Conservation (phyloP, 1,140 invertebrate genomes). For the Phymorhynchus buccinoides region DNA sequence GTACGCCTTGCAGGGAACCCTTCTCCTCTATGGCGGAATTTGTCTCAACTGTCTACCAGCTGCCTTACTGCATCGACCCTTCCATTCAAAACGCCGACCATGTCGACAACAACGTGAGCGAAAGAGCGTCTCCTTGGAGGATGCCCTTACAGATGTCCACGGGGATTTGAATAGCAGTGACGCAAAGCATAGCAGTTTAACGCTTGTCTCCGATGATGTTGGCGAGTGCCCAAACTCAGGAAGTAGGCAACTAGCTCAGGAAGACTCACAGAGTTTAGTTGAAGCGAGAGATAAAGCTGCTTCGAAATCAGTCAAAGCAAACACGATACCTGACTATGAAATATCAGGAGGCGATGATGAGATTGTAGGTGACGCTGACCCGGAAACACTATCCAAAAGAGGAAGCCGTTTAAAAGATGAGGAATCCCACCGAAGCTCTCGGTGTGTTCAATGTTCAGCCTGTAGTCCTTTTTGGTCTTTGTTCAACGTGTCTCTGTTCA, state of each 20-base stretch:
- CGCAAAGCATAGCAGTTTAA: neutral
- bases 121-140: neutral
- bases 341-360: neutral
- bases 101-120: neutral
- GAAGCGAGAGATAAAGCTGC: no score
- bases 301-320: neutral
- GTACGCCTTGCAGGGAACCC: constrained; percentile 39
- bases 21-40: constrained; percentile 36
- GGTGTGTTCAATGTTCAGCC: no score
- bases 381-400: no score
- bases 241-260: no score
- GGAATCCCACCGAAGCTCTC: neutral
- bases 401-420: neutral
- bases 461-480: neutral
- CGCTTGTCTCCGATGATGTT: neutral
- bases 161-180: neutral
- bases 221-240: no score
- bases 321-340: neutral
- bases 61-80: constrained; percentile 31
- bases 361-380: no score
- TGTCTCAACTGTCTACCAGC: constrained; percentile 24
- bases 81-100: neutral
- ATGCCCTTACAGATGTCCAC: neutral
- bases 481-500: constrained; percentile 3
- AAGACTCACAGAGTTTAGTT: no score